Evolutionary conservation across 2,888 invertebrate species (phyloP), one percentile per base, ranked within the genome.

Genomic region (Lasioglossum vierecki): DNA sequence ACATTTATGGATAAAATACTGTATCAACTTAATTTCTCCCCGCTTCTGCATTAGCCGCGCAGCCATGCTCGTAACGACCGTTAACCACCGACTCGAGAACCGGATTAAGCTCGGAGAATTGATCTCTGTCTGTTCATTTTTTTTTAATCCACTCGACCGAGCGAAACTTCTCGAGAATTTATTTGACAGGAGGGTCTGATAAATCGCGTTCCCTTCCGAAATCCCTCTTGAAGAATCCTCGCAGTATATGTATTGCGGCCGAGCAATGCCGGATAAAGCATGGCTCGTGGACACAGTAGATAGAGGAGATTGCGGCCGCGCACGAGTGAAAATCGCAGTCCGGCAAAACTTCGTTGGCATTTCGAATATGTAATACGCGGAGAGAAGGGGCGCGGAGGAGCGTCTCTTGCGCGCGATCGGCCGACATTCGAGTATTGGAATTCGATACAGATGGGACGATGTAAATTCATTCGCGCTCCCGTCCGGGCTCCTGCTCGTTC

Each of bases 391-490:
- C 68, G 76, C 60, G 73, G 44, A 66, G 15, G 68, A 57, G 44
- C 68, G 76, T 66, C 72, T 70, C 41, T 44, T 46, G 73, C 49
- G 79, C 22, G 44, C 78, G 73, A 75, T 75, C 81, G 79, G 57
- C 66, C 80, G 80, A 84, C 87, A 87, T 79, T 83, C 83, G 78
- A 83, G 82, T 90, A 90, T 90, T 89, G 89, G 82, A 89, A 90
- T 77, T 72, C 88, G 86, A 89, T 89, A 85, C 85, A 82, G 80
- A 85, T 83, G 80, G 84, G 18, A 68, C 6, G 83, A 90, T 90
- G 89, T 87, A 89, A 89, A 89, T 89, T 88, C 87, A 88, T 90
- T 76, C 72, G 68, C 76, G 41, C 46, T 2, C 18, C 44, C 30
- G 9, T n/a, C 39, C 22, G 11, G 35, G 2, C 22, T 26, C 15